Evolutionary conservation across 2,113 vertebrate species (phyloP).

Genomic region (Electrona antarctica): DNA sequence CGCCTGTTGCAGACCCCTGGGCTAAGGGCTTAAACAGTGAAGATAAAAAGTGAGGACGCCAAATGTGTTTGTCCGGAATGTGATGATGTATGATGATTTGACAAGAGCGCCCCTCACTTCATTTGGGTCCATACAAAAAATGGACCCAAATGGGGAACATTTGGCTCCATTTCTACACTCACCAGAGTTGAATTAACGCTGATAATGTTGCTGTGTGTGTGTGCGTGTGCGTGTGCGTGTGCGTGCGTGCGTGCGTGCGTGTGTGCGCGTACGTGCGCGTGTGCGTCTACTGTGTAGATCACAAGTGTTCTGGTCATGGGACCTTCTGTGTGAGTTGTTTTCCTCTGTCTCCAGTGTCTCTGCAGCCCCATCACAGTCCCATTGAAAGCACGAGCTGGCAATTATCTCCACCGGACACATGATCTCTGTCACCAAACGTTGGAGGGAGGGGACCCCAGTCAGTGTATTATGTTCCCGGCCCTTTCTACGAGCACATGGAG

Average conservation of each 20-base stretch:
- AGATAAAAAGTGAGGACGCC: too few relatives aligned
- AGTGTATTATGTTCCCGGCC: constrained; percentile 38
- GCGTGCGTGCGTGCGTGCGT: constrained; percentile 34
- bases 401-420: constrained; percentile 54
- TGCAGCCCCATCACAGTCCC: background rate
- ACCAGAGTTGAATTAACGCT: background rate
- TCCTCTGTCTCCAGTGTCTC: background rate
- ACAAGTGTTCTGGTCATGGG: constrained; percentile 29
- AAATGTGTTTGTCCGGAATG: too few relatives aligned
- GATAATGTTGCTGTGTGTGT: background rate
- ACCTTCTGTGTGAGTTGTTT: background rate
- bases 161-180: background rate
- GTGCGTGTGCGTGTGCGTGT: constrained; percentile 29
- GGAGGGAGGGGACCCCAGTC: constrained; percentile 30
- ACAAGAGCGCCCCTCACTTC: too few relatives aligned
- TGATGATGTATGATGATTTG: too few relatives aligned
- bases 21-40: too few relatives aligned
- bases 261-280: constrained; percentile 30
- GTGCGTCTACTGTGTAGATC: constrained; percentile 21
- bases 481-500: constrained; percentile 2
- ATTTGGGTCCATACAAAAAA: too few relatives aligned
- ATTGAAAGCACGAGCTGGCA: constrained; percentile 55
- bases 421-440: constrained; percentile 43
- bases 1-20: too few relatives aligned
- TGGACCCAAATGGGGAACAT: too few relatives aligned